Base-by-base conservation (phyloP, 2,888 invertebrate genomes). In the Agonopterix arenella region DNA sequence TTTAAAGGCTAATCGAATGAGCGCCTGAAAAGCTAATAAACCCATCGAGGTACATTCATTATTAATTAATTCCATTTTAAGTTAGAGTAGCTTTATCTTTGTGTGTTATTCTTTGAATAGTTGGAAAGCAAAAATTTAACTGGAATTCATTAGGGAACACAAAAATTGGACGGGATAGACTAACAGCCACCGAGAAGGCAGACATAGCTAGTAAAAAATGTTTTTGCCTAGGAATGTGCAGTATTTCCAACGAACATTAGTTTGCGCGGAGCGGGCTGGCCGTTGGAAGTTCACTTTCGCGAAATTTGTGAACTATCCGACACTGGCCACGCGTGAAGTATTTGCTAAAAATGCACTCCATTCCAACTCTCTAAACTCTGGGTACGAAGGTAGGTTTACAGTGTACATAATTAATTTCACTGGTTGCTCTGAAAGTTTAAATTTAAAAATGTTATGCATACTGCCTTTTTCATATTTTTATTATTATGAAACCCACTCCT, bases 271-370 rank as follows among this genome's bases (percentile, higher is more conserved):
- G 55, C 57, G 59, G 54, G 57, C n/a, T 4, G 4, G 8, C 11
- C 11, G 43, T 8, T n/a, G 55, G 56, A 64, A 73, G 65, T 68
- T 73, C 66, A 68, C 66, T 70, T 64, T 63, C 48, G 52, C 48
- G 46, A 49, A 61, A 60, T 60, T 73, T 69, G 70, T 63, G 61
- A 73, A 76, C 75, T 73, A 73, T 71, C 68, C 62, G 56, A 57
- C 59, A 57, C 64, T 61, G 62, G 62, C 66, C 69, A 64, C 65
- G 64, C 63, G 65, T 68, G 60, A 71, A 70, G 64, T 73, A 73
- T 75, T 70, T 64, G 62, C 65, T 66, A 68, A 67, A 71, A 70
- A 66, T 69, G 66, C 64, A 61, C 68, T 65, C 60, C 61, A 67
- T 67, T 58, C 61, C 51, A 45, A n/a, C 41, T 44, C 47, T 47